Conservation (phyloP, 2,888 invertebrate genomes). For the Aethes cnicana region DNA sequence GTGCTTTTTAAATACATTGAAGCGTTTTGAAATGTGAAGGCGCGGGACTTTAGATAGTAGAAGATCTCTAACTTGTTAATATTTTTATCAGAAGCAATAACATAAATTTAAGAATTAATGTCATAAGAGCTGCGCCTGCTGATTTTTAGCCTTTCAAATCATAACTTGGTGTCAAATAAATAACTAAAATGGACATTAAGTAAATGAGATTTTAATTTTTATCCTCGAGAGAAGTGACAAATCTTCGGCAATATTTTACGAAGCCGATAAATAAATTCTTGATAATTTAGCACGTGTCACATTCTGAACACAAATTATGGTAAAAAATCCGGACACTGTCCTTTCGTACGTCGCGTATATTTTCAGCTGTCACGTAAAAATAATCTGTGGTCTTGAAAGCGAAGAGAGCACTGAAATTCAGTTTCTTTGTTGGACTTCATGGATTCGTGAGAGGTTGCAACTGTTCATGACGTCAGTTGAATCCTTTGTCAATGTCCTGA, state of each 20-base stretch:
- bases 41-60: no score
- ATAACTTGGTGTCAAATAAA: conserved; percentile 5
- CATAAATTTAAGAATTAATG: no score
- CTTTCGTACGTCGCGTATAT: conserved; percentile 41
- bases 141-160: conserved; percentile 10
- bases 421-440: conserved; percentile 5
- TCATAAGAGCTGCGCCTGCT: no score
- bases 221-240: conserved; percentile 5
- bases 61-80: no score
- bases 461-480: no score
- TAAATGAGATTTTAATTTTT: conserved; percentile 1
- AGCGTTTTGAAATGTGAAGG: no score
- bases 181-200: no score
- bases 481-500: no score
- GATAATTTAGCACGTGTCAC: conserved; percentile 30
- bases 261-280: conserved; percentile 41
- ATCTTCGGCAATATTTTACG: conserved; percentile 37
- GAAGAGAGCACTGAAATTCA: neutral
- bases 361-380: conserved; percentile 39
- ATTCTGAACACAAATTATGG: conserved; percentile 53
- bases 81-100: no score
- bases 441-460: neutral
- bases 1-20: no score
- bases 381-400: conserved; percentile 31
- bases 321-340: conserved; percentile 38